Evolutionary conservation across 2,797 vertebrate genomes (phyloP).

Genomic region (Acropternis orthonyx): DNA sequence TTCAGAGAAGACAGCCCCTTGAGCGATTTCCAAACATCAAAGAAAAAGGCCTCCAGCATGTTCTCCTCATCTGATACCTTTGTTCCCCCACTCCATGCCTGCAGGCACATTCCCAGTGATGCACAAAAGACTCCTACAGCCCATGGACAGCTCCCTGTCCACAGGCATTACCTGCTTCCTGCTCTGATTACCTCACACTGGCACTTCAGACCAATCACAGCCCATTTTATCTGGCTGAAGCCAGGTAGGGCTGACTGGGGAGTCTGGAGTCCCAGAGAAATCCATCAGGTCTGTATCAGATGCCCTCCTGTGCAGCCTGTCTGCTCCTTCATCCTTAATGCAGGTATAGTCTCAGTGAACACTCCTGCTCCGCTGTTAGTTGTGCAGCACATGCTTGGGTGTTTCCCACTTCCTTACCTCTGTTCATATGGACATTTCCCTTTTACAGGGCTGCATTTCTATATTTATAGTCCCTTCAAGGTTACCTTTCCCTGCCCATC

Average conservation of each 20-base stretch:
- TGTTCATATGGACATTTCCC: not conserved
- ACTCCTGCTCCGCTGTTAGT: accelerated
- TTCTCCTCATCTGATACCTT: conserved; percentile 68
- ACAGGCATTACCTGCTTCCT: not conserved
- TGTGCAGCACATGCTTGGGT: not conserved
- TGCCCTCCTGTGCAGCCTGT: not conserved
- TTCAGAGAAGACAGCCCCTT: conserved; percentile 74
- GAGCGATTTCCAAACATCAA: conserved; percentile 75
- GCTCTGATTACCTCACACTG: not conserved
- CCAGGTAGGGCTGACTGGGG: not conserved
- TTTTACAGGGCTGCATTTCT: not conserved
- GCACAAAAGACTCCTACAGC: conserved; percentile 46
- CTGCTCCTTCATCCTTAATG: not conserved
- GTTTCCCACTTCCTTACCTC: not conserved
- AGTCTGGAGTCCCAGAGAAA: not conserved
- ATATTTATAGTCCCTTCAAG: not conserved
- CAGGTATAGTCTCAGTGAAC: not conserved
- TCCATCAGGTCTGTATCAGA: not conserved
- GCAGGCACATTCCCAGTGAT: conserved; percentile 26
- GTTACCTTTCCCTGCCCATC: not conserved
- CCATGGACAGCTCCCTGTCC: not conserved
- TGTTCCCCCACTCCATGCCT: conserved; percentile 59
- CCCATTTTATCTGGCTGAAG: not conserved
- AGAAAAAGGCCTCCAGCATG: conserved; percentile 72
- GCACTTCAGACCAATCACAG: not conserved